Conservation (phyloP, 1,140 invertebrate species). For the Drosophila ercepeae region DNA sequence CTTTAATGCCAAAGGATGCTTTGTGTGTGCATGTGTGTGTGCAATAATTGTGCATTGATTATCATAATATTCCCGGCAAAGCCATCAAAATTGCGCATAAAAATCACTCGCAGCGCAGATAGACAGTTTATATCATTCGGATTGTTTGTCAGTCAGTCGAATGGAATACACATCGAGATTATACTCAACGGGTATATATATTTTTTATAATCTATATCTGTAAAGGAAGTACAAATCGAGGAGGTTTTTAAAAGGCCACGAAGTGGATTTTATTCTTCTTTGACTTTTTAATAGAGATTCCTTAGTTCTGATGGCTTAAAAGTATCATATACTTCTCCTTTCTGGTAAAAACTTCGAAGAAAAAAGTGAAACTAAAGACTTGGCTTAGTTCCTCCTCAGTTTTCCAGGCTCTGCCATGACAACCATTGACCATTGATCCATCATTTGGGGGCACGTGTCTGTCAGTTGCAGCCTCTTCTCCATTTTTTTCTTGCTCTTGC, state of each 20-base stretch:
- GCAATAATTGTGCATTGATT: constrained; percentile 75
- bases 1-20: constrained; percentile 11
- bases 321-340: too few species aligned
- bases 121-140: constrained; percentile 19
- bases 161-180: neutral
- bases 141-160: constrained; percentile 25
- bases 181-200: too few species aligned
- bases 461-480: neutral
- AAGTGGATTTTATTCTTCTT: too few species aligned
- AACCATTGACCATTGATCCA: constrained; percentile 20
- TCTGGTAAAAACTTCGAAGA: too few species aligned
- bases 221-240: too few species aligned
- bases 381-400: neutral
- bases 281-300: too few species aligned
- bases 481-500: too few species aligned
- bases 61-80: constrained; percentile 48
- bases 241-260: too few species aligned
- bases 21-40: constrained; percentile 19
- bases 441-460: constrained; percentile 16
- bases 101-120: constrained; percentile 23
- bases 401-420: constrained; percentile 5
- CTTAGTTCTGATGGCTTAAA: too few species aligned
- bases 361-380: neutral
- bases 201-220: too few species aligned
- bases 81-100: constrained; percentile 64